Conservation (phyloP, 2,888 invertebrate species). For the Pammene fasciana region DNA sequence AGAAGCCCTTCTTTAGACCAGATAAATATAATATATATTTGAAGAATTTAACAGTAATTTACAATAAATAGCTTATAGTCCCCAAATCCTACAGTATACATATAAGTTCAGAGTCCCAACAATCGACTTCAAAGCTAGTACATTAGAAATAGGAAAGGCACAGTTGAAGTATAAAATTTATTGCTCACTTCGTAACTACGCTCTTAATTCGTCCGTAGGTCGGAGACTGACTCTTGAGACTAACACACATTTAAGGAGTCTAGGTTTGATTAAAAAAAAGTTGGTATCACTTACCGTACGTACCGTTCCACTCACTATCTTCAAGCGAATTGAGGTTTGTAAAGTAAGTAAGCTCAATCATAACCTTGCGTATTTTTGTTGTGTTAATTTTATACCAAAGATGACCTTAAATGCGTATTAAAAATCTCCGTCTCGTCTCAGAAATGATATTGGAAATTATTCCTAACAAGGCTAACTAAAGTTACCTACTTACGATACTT, state of each 20-base stretch:
- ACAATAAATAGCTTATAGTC: constrained; percentile 42
- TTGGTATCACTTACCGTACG: too few species aligned
- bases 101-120: constrained; percentile 70
- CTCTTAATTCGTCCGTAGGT: constrained; percentile 22
- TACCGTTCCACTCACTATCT: too few species aligned
- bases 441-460: constrained; percentile 21
- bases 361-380: too few species aligned
- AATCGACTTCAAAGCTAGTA: constrained; percentile 77
- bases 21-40: constrained; percentile 5
- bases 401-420: constrained; percentile 25
- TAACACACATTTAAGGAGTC: constrained; percentile 26
- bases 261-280: neutral
- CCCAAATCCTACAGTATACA: constrained; percentile 73
- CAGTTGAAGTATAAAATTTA: constrained; percentile 83
- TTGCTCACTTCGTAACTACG: constrained; percentile 81
- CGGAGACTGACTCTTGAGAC: constrained; percentile 10
- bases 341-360: neutral
- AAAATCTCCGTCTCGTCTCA: constrained; percentile 7
- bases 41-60: constrained; percentile 26
- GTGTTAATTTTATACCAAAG: neutral
- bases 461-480: constrained; percentile 44
- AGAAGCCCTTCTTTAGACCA: constrained; percentile 1
- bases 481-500: constrained; percentile 48
- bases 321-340: too few species aligned
- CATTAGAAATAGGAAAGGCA: constrained; percentile 83